These are phyloP conservation scores for Pandemis heparana DNA, from an alignment of 2,888 invertebrate species.

Conservation along the genomic window DNA sequence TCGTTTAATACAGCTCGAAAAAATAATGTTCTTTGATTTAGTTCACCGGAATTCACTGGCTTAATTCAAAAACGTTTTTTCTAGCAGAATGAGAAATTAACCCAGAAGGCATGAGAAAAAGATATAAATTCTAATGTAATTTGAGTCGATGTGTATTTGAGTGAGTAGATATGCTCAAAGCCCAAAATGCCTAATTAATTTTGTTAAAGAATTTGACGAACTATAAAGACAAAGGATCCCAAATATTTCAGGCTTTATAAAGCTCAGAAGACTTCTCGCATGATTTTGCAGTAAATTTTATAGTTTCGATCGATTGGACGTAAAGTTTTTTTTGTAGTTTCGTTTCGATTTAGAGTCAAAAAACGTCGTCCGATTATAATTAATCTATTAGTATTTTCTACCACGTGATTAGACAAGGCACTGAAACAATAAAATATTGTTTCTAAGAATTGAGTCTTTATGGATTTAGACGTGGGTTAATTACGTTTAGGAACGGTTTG, in stretches of 20 bases:
- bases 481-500: neutral
- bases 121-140: neutral
- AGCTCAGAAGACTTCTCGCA: neutral
- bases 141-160: neutral
- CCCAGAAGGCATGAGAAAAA: neutral
- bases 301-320: neutral
- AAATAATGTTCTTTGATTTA: no score
- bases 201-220: neutral
- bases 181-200: neutral
- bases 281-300: neutral
- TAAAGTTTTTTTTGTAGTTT: neutral
- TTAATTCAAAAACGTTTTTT: neutral
- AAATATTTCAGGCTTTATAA: neutral
- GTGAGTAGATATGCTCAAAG: neutral
- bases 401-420: neutral
- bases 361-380: no score
- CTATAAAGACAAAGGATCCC: constrained; percentile 1
- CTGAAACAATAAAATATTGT: no score
- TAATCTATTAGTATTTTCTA: no score
- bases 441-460: no score
- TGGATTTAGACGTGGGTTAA: no score
- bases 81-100: neutral
- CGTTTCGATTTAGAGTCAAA: no score
- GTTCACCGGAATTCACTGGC: no score
- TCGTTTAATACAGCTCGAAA: no score